Percentiles rank a stretch among this genome's conserved stretches.
Conservation (phyloP, 2,797 vertebrate species). For the Betta splendens region DNA sequence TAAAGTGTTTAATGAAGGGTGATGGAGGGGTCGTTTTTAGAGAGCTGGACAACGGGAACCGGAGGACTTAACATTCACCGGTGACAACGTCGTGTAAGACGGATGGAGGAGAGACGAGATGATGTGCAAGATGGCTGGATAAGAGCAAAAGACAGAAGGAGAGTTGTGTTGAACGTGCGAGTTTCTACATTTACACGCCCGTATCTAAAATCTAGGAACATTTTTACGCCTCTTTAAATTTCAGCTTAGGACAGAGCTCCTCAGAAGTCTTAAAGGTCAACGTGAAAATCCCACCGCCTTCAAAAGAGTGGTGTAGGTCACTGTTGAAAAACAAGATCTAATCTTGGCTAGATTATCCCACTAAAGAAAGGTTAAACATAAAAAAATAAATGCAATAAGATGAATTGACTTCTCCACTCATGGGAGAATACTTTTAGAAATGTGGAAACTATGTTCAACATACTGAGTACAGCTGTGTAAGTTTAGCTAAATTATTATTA, state of each 20-base stretch:
- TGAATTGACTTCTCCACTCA: slow-evolving; percentile 17
- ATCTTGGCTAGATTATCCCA: slow-evolving; percentile 64
- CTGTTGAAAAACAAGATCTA: slow-evolving; percentile 59
- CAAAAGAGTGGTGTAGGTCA: slow-evolving; percentile 37
- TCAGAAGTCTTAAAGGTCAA: slow-evolving; percentile 74
- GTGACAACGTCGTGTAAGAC: slow-evolving; percentile 33
- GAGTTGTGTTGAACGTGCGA: slow-evolving; percentile 10
- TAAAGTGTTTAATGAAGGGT: slow-evolving; percentile 54
- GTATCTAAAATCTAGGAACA: slow-evolving; percentile 40
- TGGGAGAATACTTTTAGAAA: slow-evolving; percentile 6
- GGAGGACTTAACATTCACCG: slow-evolving; percentile 25
- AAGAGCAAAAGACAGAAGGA: slow-evolving; percentile 4
- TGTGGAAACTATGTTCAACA: slow-evolving; percentile 13
- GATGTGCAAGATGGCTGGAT: slow-evolving; percentile 16
- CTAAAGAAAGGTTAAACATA: slow-evolving; percentile 70
- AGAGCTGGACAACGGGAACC: slow-evolving; percentile 44
- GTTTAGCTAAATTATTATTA: slow-evolving; percentile 5
- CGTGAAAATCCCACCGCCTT: slow-evolving; percentile 55
- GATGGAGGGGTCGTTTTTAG: slow-evolving; percentile 33
- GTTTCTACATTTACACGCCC: slow-evolving; percentile 35
- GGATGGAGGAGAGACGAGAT: slow-evolving; percentile 17
- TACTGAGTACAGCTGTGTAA: not conserved
- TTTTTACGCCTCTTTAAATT: slow-evolving; percentile 47
- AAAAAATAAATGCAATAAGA: slow-evolving; percentile 53
- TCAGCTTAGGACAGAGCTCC: slow-evolving; percentile 33